Evolutionary conservation across 2,113 vertebrate genomes (phyloP), one percentile per base, ranked within the genome.

Genomic region (Puntigrus tetrazona): DNA sequence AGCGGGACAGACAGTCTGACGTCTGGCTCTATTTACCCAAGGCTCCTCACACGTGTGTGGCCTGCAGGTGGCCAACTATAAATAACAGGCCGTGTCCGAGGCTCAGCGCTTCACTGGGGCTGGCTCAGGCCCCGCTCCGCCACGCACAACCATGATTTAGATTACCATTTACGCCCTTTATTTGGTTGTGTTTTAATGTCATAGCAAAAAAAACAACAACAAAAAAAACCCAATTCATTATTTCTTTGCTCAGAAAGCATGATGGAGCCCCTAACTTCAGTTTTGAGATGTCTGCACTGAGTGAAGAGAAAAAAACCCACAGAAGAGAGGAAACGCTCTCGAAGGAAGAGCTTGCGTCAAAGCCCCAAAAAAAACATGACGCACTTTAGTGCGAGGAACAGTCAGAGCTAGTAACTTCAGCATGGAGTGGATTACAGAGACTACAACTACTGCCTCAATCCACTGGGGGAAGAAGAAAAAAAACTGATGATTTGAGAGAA

Each of bases 11-110:
- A n/a, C n/a, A n/a, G n/a, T n/a, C n/a, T n/a, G n/a, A n/a, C n/a
- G n/a, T n/a, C n/a, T n/a, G n/a, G n/a, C 87, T 88, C 78, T 78
- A 69, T 92, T 92, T 89, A 91, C 88, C 78, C 81, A 89, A 87
- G 78, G 45, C 86, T 82, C 88, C 86, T 77, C 63, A 90, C 88
- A 89, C 63, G 55, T 86, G 88, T 90, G 90, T 81, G 87, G 87
- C 84, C 86, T 88, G 87, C 89, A 91, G 88, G 90, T 90, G 89
- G 82, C 85, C 36, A 10, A 83, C 88, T 90, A 90, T 86, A 90
- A 93, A 92, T 89, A 91, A 81, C 87, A 74, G 84, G 31, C 77
- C 14, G 29, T 80, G 81, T 82, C 84, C 81, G 50, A 74, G 78
- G 52, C 79, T 84, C 72, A n/a, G n/a, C n/a, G n/a, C n/a, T n/a